Base-by-base conservation (phyloP, 2,888 invertebrate species). In the Drosophila austrosaltans region DNA sequence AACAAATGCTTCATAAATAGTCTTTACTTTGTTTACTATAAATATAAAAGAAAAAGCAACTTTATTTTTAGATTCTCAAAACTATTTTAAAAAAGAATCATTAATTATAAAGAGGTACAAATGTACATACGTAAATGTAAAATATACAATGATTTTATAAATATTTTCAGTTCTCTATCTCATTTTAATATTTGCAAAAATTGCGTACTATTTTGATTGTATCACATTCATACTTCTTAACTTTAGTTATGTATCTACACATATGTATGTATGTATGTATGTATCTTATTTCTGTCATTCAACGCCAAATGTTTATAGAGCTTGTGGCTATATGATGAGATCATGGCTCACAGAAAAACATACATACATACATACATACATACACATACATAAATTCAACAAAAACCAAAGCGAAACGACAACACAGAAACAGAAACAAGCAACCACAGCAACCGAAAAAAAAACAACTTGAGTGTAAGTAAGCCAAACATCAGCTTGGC, bases 321-420 rank as follows among this genome's bases (percentile, higher is more conserved):
- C 76, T 73, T 73, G 76, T 72, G 66, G 48, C 48, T 25, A 48
- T 48, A 48, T 76, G 84, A 89, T 88, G 89, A 88, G 87, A 87
- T 88, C 87, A 88, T 81, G 78, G 77, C 71, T 78, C 80, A 77
- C 78, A 76, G 69, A 89, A 83, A 82, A 87, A 85, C 48, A 25
- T 48, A 22, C 16, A 66, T 28, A 62, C 53, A 64, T 53, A 62
- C 53, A 64, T 53, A 69, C 48, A 66, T 56, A 60, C 62, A 75
- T 70, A 82, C 66, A 77, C 44, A 66, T 48, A 63, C 65, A 39
- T 66, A 59, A 48, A 77, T 60, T 76, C 66, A 75, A 82, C 57
- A 62, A 63, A 70, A 75, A 69, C 71, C 76, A 76, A 75, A 75
- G 74, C 75, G 66, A 75, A 75, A 73, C 75, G 67, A 74, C 86